These are phyloP conservation scores for Lepidurus packardi DNA, from an alignment of 1,140 invertebrate species.

Conservation along the genomic window DNA sequence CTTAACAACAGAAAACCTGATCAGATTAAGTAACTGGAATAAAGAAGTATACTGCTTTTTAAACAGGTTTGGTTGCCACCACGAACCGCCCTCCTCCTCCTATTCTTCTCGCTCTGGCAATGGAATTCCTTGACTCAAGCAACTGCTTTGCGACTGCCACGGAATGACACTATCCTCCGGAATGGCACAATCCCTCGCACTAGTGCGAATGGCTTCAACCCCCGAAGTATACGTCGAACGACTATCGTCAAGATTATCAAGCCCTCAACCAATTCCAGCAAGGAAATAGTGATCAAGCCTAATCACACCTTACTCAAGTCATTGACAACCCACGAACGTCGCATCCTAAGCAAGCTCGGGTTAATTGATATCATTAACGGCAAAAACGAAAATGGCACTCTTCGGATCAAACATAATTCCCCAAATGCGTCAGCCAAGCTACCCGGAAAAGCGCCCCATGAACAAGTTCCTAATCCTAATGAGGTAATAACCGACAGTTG, in stretches of 20 bases:
- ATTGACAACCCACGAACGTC: not conserved
- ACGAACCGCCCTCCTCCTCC: not conserved
- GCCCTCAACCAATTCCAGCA: not conserved
- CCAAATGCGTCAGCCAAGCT: not conserved
- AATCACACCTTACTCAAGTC: not conserved
- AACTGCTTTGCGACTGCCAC: not conserved
- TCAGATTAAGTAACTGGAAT: not conserved
- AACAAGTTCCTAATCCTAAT: not conserved
- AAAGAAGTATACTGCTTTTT: not conserved
- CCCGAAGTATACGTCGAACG: not conserved
- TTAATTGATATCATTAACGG: slow-evolving; percentile 5
- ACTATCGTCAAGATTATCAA: not conserved
- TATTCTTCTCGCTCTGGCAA: not conserved
- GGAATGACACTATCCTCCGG: not conserved
- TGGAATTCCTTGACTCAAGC: not conserved
- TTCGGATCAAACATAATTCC: not conserved
- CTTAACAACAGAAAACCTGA: not conserved
- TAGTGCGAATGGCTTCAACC: not conserved
- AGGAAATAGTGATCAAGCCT: not conserved
- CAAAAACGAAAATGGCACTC: not conserved
- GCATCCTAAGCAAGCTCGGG: not conserved
- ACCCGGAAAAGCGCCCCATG: not conserved
- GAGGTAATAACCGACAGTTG: not conserved
- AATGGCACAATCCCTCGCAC: not conserved
- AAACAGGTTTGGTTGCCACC: not conserved